These are phyloP conservation scores for Odontesthes bonariensis DNA, from an alignment of 2,113 vertebrate genomes.

Conservation along the genomic window DNA sequence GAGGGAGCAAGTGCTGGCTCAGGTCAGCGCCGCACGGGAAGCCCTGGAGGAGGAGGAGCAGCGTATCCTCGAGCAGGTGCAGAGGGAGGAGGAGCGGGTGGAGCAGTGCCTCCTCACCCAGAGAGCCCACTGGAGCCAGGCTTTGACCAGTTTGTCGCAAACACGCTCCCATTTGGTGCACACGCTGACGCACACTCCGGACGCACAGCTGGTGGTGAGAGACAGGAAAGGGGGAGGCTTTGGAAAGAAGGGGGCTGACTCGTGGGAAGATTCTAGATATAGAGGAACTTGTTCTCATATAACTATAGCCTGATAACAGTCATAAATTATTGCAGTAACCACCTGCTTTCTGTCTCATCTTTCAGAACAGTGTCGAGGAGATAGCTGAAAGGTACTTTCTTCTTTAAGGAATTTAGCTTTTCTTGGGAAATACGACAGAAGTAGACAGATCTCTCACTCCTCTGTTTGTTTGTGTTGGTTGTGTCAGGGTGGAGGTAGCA, in stretches of 20 bases:
- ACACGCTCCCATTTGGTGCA: conserved; percentile 89
- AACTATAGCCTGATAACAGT: conserved; percentile 5
- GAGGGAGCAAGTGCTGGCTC: conserved; percentile 87
- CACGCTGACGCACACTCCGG: conserved; percentile 86
- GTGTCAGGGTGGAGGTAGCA: conserved; percentile 87
- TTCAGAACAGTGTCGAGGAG: conserved; percentile 77
- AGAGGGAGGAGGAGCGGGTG: conserved; percentile 89
- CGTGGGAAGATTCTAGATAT: not conserved
- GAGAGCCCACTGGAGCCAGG: conserved; percentile 89
- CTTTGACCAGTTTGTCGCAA: conserved; percentile 82
- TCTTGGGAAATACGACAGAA: not conserved
- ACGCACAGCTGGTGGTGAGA: conserved; percentile 89
- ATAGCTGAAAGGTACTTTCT: conserved; percentile 79
- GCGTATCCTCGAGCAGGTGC: conserved; percentile 89
- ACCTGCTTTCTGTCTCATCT: conserved; percentile 45
- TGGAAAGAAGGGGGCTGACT: not conserved
- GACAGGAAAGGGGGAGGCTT: not conserved
- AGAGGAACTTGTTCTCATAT: not conserved
- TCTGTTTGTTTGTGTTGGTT: conserved; percentile 30
- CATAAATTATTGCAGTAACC: conserved; percentile 18
- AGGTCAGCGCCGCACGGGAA: conserved; percentile 83
- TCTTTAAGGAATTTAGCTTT: not conserved
- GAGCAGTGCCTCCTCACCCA: conserved; percentile 95
- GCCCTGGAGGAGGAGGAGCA: conserved; percentile 92
- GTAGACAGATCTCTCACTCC: conserved; percentile 6